A percentile compares a stretch with the other conserved stretches of the same genome.
These are phyloP conservation scores for Oncorhynchus mykiss DNA, from an alignment of 2,113 vertebrate species.

Conservation along the genomic window DNA sequence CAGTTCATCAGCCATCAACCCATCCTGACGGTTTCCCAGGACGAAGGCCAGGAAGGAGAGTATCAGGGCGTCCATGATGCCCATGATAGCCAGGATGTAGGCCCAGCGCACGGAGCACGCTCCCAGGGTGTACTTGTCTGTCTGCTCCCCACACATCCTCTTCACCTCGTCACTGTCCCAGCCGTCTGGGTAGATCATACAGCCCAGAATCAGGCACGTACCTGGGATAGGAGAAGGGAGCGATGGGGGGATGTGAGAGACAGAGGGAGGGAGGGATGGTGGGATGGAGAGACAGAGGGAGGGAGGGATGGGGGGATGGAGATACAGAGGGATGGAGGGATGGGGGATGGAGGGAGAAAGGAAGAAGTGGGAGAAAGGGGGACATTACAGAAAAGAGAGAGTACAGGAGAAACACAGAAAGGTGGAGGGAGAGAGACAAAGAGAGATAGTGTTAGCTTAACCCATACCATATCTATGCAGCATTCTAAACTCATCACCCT, in stretches of 20 bases:
- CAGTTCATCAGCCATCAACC: conserved; percentile 95
- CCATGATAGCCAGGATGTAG: conserved; percentile 98
- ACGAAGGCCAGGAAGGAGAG: conserved; percentile 80
- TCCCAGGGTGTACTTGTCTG: conserved; percentile 96
- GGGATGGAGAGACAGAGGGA: conserved; percentile 5
- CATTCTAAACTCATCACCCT: too few species aligned
- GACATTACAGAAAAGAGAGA: not conserved
- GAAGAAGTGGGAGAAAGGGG: not conserved
- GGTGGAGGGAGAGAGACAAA: not conserved
- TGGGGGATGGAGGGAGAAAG: not conserved
- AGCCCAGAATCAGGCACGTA: conserved; percentile 94
- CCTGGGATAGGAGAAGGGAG: conserved; percentile 72
- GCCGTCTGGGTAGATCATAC: conserved; percentile 98
- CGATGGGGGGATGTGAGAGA: too few species aligned
- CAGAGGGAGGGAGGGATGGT: too few species aligned
- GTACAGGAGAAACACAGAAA: not conserved
- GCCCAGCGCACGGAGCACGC: conserved; percentile 85
- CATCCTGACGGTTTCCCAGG: conserved; percentile 94
- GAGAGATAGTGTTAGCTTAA: not conserved
- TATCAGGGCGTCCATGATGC: conserved; percentile 91
- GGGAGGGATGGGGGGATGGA: conserved; percentile 5
- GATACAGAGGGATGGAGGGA: conserved; percentile 14
- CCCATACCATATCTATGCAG: not conserved
- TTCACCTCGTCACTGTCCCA: conserved; percentile 99
- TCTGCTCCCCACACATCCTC: conserved; percentile 97